Percentiles rank a stretch among this genome's conserved stretches.
These are phyloP conservation scores for Avahi laniger DNA, from an alignment of 2,797 vertebrate species.

Conservation along the genomic window DNA sequence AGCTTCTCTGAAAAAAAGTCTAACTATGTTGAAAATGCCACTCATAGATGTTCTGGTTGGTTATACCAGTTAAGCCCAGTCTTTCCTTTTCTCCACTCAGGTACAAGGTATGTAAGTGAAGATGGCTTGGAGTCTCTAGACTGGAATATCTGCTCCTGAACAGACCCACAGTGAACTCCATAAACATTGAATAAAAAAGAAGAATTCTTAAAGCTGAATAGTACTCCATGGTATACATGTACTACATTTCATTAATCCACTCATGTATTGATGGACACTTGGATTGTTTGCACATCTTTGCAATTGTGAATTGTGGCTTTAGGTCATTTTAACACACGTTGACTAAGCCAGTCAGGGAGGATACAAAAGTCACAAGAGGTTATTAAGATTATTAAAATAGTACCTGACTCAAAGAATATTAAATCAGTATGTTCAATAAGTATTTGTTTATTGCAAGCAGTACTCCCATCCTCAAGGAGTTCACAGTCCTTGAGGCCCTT, in stretches of 20 bases:
- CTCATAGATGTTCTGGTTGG: not conserved
- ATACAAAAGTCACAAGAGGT: not conserved
- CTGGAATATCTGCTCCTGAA: too few relatives aligned
- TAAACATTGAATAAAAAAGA: too few relatives aligned
- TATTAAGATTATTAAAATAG: constrained; percentile 4
- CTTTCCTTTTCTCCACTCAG: accelerated
- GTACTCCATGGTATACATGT: too few relatives aligned
- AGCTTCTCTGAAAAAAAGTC: not conserved
- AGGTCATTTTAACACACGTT: not conserved
- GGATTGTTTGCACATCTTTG: too few relatives aligned
- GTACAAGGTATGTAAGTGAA: not conserved
- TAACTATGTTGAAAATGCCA: not conserved
- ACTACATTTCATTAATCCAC: too few relatives aligned
- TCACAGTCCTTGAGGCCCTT: not conserved
- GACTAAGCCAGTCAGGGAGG: not conserved
- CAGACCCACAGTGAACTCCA: too few relatives aligned
- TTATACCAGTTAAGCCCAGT: not conserved
- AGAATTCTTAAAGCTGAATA: too few relatives aligned
- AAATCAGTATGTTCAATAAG: not conserved
- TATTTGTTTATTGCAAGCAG: not conserved
- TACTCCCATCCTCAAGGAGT: not conserved
- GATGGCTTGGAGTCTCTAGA: not conserved
- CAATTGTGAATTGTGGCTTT: too few relatives aligned
- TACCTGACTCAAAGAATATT: constrained; percentile 5
- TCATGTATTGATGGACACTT: too few relatives aligned